phyloP scores from a whole-genome alignment of 2,797 vertebrate species.

The Catharus ustulatus region DNA sequence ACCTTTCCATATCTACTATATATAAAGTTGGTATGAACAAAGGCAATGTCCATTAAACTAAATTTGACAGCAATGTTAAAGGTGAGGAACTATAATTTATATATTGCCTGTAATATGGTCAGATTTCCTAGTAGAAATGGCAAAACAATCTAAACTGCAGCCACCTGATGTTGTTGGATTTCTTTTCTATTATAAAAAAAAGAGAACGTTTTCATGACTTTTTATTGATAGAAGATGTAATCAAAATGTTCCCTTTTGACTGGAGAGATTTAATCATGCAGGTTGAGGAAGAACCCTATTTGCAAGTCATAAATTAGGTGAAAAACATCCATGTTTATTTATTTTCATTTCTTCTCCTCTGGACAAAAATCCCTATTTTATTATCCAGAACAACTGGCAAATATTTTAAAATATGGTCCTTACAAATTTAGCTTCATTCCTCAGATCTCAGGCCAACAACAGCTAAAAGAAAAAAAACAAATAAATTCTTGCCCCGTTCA shows the following conservation, averaged over 20 bases:
- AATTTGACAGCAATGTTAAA: not conserved
- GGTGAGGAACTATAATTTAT: not conserved
- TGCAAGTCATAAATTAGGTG: conserved; percentile 49
- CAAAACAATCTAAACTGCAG: not conserved
- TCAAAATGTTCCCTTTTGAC: not conserved
- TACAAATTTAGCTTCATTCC: conserved; percentile 31
- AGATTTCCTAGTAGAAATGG: not conserved
- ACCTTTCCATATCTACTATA: not conserved
- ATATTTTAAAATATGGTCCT: conserved; percentile 31
- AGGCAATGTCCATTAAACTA: not conserved
- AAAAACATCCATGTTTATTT: conserved; percentile 45
- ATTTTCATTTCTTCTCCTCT: conserved; percentile 38
- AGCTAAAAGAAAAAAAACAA: conserved; percentile 40
- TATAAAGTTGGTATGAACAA: not conserved
- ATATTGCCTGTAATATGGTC: not conserved
- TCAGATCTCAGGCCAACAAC: conserved; percentile 50
- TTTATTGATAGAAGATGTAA: conserved; percentile 42
- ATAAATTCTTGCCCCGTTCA: conserved; percentile 35
- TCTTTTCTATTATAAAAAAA: not conserved
- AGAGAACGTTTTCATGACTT: not conserved
- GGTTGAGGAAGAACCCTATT: conserved; percentile 15
- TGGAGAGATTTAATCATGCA: conserved; percentile 20
- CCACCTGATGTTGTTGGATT: conserved; percentile 7
- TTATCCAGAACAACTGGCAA: conserved; percentile 39
- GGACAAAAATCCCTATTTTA: conserved; percentile 45